These are phyloP conservation scores for Ephestia elutella DNA, from an alignment of 1,140 invertebrate genomes.

Conservation along the genomic window DNA sequence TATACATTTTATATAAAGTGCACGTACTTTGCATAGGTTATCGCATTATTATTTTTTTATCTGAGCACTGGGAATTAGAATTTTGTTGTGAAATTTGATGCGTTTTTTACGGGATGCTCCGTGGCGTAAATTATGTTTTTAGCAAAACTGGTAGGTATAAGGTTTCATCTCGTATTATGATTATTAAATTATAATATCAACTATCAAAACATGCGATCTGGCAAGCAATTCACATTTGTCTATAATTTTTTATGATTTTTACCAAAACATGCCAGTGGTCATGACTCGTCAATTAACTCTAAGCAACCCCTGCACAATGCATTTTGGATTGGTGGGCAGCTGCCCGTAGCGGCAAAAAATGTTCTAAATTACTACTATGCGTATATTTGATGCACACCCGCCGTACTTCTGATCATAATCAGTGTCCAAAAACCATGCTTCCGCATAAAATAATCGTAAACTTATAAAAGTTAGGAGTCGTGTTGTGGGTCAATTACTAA, in stretches of 20 bases:
- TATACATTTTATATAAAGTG: too few relatives aligned
- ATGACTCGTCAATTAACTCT: conserved; percentile 52
- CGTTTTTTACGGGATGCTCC: too few relatives aligned
- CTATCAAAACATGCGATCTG: too few relatives aligned
- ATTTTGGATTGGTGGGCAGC: conserved; percentile 63
- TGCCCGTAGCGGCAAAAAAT: conserved; percentile 58
- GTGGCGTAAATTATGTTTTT: too few relatives aligned
- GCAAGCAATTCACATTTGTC: background rate
- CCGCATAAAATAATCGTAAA: conserved; percentile 45
- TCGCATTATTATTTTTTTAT: too few relatives aligned
- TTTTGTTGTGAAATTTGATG: too few relatives aligned
- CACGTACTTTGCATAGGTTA: too few relatives aligned
- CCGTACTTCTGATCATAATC: conserved; percentile 52
- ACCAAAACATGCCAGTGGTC: conserved; percentile 36
- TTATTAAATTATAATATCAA: too few relatives aligned
- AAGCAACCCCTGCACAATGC: conserved; percentile 57
- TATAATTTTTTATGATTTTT: conserved; percentile 16
- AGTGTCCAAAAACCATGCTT: conserved; percentile 38
- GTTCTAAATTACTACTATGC: conserved; percentile 59
- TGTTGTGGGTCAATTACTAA: conserved; percentile 10
- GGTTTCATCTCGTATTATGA: too few relatives aligned
- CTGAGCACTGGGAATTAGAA: too few relatives aligned
- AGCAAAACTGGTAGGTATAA: too few relatives aligned
- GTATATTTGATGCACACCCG: conserved; percentile 41
- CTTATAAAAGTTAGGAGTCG: conserved; percentile 11